Evolutionary conservation across 2,113 vertebrate species (phyloP), one percentile per base, ranked within the genome.

Genomic region (Nesogale talazaci): DNA sequence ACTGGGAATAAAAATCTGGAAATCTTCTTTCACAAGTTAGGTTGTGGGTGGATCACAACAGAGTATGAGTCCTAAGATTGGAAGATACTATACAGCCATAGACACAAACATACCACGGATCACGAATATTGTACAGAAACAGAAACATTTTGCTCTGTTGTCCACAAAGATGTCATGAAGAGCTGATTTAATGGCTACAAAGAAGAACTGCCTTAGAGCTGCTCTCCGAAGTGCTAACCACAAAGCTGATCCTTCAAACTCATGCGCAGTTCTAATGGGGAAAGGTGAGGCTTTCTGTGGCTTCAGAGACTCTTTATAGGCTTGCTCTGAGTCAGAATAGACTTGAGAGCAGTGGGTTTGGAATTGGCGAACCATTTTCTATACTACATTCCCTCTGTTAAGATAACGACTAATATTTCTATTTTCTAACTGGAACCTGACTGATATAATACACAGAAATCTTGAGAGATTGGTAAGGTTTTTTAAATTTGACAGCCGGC

Each of bases 341-440:
- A 46, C 42, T 46, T 46, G 42, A 46, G 5, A 10, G 42, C 5
- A 46, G 42, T 46, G 42, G 42, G 42, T 10, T 46, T 46, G 42
- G 42, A 46, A 6, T 46, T 46, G 42, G 42, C 5, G 42, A 46
- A 5, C 22, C 22, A 65, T 65, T 17, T 77, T 16, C 31, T 91
- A 25, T 38, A 70, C 70, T 74, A 86, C 69, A 79, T 86, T 75
- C 38, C 77, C 83, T 83, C 20, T 65, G 14, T 87, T 77, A 79
- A 79, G 72, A n/a, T 74, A 77, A 81, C 29, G 42, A 81, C 29
- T 56, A 70, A 77, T 17, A 40, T 90, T 36, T 84, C 42, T 70
- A 17, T 83, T 77, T 79, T 36, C 59, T 23, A 23, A 56, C 2
- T 42, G 23, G 40, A 40, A 31, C 34, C 17, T 63, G 42, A 69